Conservation (phyloP, 2,888 invertebrate species). For the Parnassius smintheus region DNA sequence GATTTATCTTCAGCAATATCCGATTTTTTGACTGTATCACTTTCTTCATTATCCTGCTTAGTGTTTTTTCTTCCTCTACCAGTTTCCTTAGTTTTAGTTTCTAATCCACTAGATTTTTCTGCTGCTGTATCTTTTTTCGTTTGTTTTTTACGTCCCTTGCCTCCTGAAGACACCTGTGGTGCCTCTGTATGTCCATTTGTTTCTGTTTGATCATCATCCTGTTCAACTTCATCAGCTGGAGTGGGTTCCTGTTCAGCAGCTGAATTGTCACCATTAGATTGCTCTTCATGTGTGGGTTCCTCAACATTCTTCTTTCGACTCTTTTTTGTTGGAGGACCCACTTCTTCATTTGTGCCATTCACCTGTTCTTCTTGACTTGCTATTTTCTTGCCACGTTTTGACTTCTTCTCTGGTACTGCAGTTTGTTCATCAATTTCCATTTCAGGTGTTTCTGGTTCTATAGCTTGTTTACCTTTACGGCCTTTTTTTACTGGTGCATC, state of each 20-base stretch:
- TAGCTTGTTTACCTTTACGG: constrained; percentile 58
- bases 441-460: constrained; percentile 44
- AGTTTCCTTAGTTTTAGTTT: constrained; percentile 45
- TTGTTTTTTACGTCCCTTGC: constrained; percentile 59
- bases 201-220: constrained; percentile 47
- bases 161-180: constrained; percentile 34
- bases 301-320: constrained; percentile 60
- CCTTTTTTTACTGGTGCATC: constrained; percentile 64
- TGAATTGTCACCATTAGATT: constrained; percentile 51
- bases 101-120: constrained; percentile 15
- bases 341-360: constrained; percentile 49
- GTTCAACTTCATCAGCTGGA: constrained; percentile 45
- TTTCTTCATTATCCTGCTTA: constrained; percentile 47
- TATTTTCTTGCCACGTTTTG: constrained; percentile 59
- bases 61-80: constrained; percentile 51
- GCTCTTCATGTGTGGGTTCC: constrained; percentile 45
- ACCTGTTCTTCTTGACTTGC: constrained; percentile 34
- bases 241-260: constrained; percentile 51
- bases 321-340: constrained; percentile 54
- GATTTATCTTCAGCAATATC: constrained; percentile 52
- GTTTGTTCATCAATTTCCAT: constrained; percentile 41
- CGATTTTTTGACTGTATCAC: constrained; percentile 38
- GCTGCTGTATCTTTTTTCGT: constrained; percentile 53
- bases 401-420: constrained; percentile 37
- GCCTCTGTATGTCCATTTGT: constrained; percentile 53